These are phyloP conservation scores for Leptinotarsa lineolata DNA, from an alignment of 1,140 invertebrate species.

Conservation along the genomic window DNA sequence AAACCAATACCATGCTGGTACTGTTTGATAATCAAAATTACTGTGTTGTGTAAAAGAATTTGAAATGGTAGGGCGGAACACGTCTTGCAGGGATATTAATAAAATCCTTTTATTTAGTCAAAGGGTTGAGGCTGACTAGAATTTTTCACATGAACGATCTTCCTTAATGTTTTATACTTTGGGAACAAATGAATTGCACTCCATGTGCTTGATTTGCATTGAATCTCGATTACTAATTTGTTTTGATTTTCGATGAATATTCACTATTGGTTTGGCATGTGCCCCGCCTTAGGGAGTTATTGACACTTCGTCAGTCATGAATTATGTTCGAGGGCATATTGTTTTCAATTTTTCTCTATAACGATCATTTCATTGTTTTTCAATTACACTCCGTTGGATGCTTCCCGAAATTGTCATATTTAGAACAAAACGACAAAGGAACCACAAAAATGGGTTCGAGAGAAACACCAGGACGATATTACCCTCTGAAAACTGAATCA, in stretches of 20 bases:
- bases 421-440: no score
- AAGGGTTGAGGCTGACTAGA: neutral
- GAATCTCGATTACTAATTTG: conserved; percentile 10
- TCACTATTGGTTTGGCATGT: conserved; percentile 19
- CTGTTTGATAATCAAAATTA: conserved; percentile 16
- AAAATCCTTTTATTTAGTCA: neutral
- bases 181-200: conserved; percentile 9
- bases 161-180: neutral
- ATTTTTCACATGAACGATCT: conserved; percentile 3
- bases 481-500: no score
- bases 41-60: conserved; percentile 19
- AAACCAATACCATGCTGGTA: neutral
- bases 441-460: no score
- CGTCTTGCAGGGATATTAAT: neutral
- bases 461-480: no score
- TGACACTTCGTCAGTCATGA: neutral
- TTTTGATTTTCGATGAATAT: conserved; percentile 17
- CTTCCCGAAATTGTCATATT: no score
- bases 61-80: neutral
- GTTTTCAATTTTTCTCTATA: neutral
- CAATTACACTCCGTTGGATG: neutral
- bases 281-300: conserved; percentile 15
- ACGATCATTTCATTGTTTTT: conserved; percentile 7
- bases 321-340: neutral
- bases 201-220: conserved; percentile 3